Evolutionary conservation across 2,113 vertebrate species (phyloP).

Genomic region (Chaenocephalus aceratus): DNA sequence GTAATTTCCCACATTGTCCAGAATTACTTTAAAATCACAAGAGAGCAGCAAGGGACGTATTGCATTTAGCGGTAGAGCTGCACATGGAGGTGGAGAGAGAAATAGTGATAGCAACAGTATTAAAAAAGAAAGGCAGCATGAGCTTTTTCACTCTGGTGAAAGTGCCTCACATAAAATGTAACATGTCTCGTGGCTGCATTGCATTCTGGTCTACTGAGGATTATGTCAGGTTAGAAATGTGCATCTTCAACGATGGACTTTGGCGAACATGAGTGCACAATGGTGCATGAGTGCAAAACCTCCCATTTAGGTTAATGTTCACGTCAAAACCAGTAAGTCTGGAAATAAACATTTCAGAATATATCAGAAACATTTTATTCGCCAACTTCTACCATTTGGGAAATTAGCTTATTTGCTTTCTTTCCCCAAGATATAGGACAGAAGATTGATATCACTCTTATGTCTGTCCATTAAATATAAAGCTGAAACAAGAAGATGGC

Average conservation of each 20-base stretch:
- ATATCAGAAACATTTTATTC: not conserved
- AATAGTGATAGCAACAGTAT: constrained; percentile 44
- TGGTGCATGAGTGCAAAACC: not conserved
- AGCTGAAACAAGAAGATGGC: not conserved
- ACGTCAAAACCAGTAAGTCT: not conserved
- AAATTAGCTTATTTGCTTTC: not conserved
- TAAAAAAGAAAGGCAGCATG: constrained; percentile 30
- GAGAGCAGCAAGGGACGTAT: constrained; percentile 33
- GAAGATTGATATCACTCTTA: no score
- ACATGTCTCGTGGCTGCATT: constrained; percentile 30
- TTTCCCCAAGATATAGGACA: not conserved
- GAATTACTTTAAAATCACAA: constrained; percentile 42
- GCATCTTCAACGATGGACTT: constrained; percentile 16
- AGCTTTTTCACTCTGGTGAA: constrained; percentile 32
- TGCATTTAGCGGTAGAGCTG: constrained; percentile 54
- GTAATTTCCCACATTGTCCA: constrained; percentile 57
- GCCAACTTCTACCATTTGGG: not conserved
- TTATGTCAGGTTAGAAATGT: not conserved
- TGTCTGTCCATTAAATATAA: no score
- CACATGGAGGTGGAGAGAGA: constrained; percentile 52
- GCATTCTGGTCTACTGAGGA: constrained; percentile 39
- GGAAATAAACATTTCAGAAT: not conserved
- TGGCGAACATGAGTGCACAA: not conserved
- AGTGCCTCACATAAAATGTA: constrained; percentile 21
- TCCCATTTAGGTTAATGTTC: not conserved